These are phyloP conservation scores for Pavo muticus DNA, from an alignment of 2,113 vertebrate genomes.

Conservation along the genomic window DNA sequence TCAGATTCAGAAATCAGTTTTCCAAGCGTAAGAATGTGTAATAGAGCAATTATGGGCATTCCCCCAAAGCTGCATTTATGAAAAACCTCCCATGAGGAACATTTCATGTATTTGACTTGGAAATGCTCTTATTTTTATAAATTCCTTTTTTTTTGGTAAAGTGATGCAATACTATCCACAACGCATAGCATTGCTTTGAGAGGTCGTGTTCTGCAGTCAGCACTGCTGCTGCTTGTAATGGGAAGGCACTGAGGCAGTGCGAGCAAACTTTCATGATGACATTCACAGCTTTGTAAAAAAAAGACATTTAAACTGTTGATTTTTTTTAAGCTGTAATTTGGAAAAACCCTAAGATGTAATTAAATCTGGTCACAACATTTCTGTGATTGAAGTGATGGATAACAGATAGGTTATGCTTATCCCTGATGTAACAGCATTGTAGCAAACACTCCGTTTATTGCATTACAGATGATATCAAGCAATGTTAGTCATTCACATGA, in stretches of 20 bases:
- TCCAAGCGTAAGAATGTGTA: slow-evolving; percentile 22
- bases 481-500: slow-evolving; percentile 34
- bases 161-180: neutral
- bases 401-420: slow-evolving; percentile 11
- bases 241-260: neutral
- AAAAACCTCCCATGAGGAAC: slow-evolving; percentile 27
- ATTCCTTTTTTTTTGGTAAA: neutral
- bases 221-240: neutral
- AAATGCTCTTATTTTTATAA: slow-evolving; percentile 46
- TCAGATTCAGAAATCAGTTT: neutral
- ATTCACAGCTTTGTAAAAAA: neutral
- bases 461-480: slow-evolving; percentile 35
- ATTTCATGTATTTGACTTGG: slow-evolving; percentile 47
- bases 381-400: neutral
- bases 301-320: neutral
- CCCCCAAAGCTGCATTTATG: slow-evolving; percentile 57
- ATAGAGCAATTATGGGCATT: slow-evolving; percentile 57
- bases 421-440: neutral
- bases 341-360: neutral
- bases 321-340: neutral
- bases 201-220: neutral
- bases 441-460: slow-evolving; percentile 33
- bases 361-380: slow-evolving; percentile 9
- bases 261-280: neutral
- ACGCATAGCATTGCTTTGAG: neutral